Percentiles rank a stretch among this genome's conserved stretches.
Conservation (phyloP, 2,113 vertebrate genomes). For the Polyodon spathula region DNA sequence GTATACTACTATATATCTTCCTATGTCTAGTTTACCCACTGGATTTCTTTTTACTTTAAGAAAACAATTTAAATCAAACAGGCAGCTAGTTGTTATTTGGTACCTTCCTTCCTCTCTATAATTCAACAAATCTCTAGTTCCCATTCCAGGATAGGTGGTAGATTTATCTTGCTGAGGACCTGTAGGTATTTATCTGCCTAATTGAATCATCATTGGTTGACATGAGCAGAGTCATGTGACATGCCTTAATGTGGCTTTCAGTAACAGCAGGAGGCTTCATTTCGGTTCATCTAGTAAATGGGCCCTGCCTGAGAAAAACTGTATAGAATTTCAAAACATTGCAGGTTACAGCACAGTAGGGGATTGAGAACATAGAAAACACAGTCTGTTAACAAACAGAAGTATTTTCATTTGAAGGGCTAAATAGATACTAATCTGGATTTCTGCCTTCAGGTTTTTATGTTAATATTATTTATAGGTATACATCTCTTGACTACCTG, state of each 20-base stretch:
- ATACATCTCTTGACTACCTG: no score
- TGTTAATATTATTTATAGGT: not conserved
- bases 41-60: conserved; percentile 35
- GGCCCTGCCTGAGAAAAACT: conserved; percentile 18
- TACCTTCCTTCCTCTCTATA: conserved; percentile 22
- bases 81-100: conserved; percentile 23
- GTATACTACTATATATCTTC: conserved; percentile 34
- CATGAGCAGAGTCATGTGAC: conserved; percentile 41
- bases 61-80: conserved; percentile 51
- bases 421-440: not conserved
- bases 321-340: conserved; percentile 4
- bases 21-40: conserved; percentile 23
- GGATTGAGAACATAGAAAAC: not conserved
- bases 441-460: not conserved
- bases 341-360: conserved; percentile 5
- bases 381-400: conserved; percentile 8
- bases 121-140: conserved; percentile 48
- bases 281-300: conserved; percentile 4
- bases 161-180: conserved; percentile 38
- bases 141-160: conserved; percentile 38
- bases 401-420: not conserved
- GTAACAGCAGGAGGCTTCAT: conserved; percentile 6
- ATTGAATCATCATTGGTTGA: conserved; percentile 63
- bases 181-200: conserved; percentile 53
- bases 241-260: conserved; percentile 38